Conservation (phyloP, 2,797 vertebrate genomes). For the Microtus agrestis region DNA sequence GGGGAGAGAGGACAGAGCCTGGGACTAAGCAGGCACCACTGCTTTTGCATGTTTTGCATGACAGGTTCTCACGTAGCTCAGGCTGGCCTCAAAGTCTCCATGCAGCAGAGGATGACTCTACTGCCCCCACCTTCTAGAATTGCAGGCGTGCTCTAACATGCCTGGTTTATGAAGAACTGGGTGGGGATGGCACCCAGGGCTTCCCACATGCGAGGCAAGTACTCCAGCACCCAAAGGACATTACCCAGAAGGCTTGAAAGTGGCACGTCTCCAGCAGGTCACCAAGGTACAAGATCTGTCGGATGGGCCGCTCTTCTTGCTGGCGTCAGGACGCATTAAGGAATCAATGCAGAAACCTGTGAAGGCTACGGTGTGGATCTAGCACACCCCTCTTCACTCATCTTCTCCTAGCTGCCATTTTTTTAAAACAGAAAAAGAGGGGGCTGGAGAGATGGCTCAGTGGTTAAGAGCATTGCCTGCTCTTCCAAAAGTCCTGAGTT, state of each 20-base stretch:
- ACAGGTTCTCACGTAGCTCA: background rate
- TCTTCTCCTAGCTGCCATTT: background rate
- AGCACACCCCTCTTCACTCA: background rate
- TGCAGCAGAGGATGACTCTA: background rate
- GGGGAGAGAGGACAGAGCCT: background rate
- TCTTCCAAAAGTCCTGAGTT: too few species aligned
- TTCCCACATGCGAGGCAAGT: background rate
- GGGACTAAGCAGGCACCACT: fast-evolving
- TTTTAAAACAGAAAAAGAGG: background rate
- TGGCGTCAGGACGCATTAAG: conserved; percentile 80
- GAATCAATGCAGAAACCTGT: background rate
- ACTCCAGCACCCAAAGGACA: background rate
- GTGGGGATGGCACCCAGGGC: background rate
- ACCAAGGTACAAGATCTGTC: conserved; percentile 95
- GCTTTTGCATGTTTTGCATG: background rate
- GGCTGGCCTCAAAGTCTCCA: background rate
- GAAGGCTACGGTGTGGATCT: background rate
- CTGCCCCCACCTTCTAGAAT: background rate
- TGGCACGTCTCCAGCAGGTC: conserved; percentile 96
- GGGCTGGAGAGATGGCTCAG: too few species aligned
- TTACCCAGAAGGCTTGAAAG: conserved; percentile 98
- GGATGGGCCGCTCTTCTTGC: conserved; percentile 95
- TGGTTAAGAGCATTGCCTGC: too few species aligned
- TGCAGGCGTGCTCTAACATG: background rate
- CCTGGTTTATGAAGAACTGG: background rate